Evolutionary conservation across 2,888 invertebrate genomes (phyloP), one percentile per base, ranked within the genome.

Genomic region (Leptopilina myrica): DNA sequence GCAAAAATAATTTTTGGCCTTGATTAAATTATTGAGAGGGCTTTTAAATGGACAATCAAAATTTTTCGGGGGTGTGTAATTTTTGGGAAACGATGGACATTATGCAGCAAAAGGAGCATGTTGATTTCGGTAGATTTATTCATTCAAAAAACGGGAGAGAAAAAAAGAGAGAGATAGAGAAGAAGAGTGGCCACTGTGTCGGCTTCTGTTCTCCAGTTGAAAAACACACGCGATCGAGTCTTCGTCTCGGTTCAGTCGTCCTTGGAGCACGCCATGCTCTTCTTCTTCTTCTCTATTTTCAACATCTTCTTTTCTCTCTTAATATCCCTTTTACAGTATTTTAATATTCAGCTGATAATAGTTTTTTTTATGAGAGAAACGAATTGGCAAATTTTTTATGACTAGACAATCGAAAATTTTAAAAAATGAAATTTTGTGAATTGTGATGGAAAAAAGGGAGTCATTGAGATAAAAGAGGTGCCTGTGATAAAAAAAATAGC

Each of bases 151-250:
- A 33, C 33, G 33, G 33, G 3, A 33, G 33, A 33, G 33, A 33
- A 33, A 33, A 33, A 33, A 5, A 33, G 33, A 33, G 33, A 33
- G 33, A 33, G 43, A 5, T 5, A 43, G 43, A 43, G 8, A 82
- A 49, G 82, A 83, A 87, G 88, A 90, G 90, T 73, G 56, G 88
- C 89, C 88, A 88, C 87, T 84, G 88, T 87, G 88, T 87, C 87
- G 87, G 88, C 90, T 89, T 89, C 90, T 86, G 89, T 89, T 90
- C 86, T 83, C 82, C 80, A 80, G 78, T 77, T 20, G 67, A 82
- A 83, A 85, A 88, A 90, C 91, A 91, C 90, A 91, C 90, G 91
- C 91, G 90, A 91, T 91, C 89, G 77, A 64, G 64, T 75, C 80
- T 69, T 80, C 82, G 84, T 81, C 84, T 81, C 82, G 76, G 53